Evolutionary conservation across 2,113 vertebrate species (phyloP).

Genomic region (Alces alces): DNA sequence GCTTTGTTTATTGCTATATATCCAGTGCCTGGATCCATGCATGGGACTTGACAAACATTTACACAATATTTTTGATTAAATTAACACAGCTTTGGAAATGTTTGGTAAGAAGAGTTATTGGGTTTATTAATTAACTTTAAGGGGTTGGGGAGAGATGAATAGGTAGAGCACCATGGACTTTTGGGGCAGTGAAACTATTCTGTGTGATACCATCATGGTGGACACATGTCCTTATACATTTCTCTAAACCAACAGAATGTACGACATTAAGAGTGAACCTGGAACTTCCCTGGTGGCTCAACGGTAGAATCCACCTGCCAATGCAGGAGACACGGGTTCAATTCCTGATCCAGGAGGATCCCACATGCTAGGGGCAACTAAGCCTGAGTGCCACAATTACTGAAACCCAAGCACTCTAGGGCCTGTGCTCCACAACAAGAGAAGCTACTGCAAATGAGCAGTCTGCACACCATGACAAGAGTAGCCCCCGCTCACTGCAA

Average conservation of each 20-base stretch:
- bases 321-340: not conserved
- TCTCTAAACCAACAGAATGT: not conserved
- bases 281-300: not conserved
- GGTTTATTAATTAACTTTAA: not conserved
- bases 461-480: accelerated
- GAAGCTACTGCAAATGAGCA: not conserved
- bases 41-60: not conserved
- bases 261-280: not conserved
- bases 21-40: not conserved
- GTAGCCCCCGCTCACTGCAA: accelerated
- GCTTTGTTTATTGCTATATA: not conserved
- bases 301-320: not conserved
- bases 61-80: not conserved
- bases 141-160: accelerated
- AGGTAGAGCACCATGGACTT: not conserved
- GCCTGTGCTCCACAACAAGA: not conserved
- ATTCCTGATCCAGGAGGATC: not conserved
- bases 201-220: not conserved
- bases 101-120: not conserved
- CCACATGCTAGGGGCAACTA: not conserved
- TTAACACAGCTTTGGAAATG: not conserved
- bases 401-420: not conserved
- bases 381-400: not conserved
- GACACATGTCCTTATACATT: not conserved
- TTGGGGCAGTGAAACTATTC: not conserved